Conservation (phyloP, 2,888 invertebrate species). For the Frankliniella intonsa region DNA sequence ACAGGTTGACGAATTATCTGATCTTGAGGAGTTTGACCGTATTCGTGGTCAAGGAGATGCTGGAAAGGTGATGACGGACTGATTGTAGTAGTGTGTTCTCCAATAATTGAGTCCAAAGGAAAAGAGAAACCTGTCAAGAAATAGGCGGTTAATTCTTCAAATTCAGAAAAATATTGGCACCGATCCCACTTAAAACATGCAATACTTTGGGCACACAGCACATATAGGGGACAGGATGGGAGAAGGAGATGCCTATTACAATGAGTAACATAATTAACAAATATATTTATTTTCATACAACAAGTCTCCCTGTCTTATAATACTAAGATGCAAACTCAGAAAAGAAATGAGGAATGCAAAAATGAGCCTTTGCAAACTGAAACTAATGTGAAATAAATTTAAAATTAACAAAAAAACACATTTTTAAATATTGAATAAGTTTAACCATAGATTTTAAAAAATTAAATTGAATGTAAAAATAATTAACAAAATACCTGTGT, state of each 20-base stretch:
- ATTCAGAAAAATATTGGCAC: neutral
- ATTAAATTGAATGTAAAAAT: neutral
- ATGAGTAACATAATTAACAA: neutral
- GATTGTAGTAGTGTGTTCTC: neutral
- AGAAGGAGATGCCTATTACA: neutral
- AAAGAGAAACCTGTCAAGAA: neutral
- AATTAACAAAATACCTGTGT: neutral
- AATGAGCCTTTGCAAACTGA: neutral
- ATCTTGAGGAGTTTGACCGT: slow-evolving; percentile 74
- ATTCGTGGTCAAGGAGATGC: slow-evolving; percentile 80
- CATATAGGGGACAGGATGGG: neutral
- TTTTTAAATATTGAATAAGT: neutral
- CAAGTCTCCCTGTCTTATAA: neutral
- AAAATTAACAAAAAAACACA: neutral
- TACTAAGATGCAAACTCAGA: neutral
- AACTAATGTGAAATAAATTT: neutral
- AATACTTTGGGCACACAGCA: neutral
- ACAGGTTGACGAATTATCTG: slow-evolving; percentile 54
- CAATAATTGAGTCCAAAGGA: neutral
- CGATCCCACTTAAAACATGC: neutral
- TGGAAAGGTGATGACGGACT: slow-evolving; percentile 55
- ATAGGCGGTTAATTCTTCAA: neutral
- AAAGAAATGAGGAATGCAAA: neutral
- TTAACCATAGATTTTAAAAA: neutral
- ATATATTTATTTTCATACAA: neutral